These are phyloP conservation scores for Taenioides sp. DNA, from an alignment of 2,797 vertebrate species.

Conservation along the genomic window DNA sequence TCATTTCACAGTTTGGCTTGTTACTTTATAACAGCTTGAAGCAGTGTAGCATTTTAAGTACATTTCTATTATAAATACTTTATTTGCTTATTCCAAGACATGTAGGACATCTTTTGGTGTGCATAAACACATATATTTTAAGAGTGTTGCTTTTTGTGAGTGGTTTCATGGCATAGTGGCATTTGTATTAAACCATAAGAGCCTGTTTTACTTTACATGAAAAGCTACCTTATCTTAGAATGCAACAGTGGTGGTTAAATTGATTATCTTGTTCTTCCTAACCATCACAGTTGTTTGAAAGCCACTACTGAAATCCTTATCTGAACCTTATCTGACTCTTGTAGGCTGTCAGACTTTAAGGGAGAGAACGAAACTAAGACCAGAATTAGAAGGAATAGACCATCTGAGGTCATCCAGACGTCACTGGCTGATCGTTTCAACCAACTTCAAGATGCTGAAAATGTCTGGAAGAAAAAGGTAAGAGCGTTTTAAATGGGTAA, in stretches of 20 bases:
- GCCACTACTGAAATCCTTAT: constrained; percentile 1
- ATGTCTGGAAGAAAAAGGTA: constrained; percentile 81
- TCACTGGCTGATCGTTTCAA: constrained; percentile 74
- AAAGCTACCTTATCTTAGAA: background rate
- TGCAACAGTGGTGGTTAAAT: background rate
- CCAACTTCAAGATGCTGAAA: constrained; percentile 78
- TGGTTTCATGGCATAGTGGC: background rate
- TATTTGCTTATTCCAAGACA: too few species aligned
- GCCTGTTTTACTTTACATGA: background rate
- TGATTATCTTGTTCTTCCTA: background rate
- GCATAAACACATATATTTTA: background rate
- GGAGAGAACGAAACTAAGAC: constrained; percentile 56
- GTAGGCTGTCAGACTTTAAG: constrained; percentile 65
- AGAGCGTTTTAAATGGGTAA: background rate
- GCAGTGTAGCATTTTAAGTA: too few species aligned
- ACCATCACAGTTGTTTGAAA: constrained; percentile 2
- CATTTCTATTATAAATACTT: too few species aligned
- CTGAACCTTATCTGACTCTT: constrained; percentile 13
- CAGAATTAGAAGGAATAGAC: constrained; percentile 54
- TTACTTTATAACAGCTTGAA: too few species aligned
- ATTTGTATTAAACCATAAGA: background rate
- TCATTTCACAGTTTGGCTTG: too few species aligned
- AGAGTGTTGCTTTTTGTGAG: background rate
- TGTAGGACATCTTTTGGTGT: background rate
- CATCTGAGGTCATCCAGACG: constrained; percentile 51